phyloP scores from a whole-genome alignment of 2,888 invertebrate species.

The Patella depressa region DNA sequence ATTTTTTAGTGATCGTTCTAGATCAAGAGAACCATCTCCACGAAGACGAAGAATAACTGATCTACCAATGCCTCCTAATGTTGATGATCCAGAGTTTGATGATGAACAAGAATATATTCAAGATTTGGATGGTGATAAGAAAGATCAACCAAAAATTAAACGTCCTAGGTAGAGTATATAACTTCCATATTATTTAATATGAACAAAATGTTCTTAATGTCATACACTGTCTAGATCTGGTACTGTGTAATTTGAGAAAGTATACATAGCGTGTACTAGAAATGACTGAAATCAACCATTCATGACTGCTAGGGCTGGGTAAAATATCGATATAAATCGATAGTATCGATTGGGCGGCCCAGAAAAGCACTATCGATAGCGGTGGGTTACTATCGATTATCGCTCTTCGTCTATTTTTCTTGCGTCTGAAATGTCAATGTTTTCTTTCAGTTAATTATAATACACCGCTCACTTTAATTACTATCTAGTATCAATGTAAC shows the following conservation, averaged over 20 bases:
- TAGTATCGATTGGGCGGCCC: too few species aligned
- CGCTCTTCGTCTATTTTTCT: too few species aligned
- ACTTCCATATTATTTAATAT: not conserved
- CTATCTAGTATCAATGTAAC: too few species aligned
- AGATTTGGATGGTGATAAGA: constrained; percentile 30
- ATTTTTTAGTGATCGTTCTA: not conserved
- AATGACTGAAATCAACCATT: too few species aligned
- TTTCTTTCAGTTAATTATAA: too few species aligned
- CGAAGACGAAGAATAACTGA: constrained; percentile 81
- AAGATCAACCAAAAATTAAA: constrained; percentile 43
- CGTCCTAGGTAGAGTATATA: constrained; percentile 52
- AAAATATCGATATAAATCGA: too few species aligned
- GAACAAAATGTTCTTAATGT: not conserved
- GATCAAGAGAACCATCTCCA: constrained; percentile 32
- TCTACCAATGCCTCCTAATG: constrained; percentile 90
- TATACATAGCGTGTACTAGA: too few species aligned
- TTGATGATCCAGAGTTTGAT: constrained; percentile 58
- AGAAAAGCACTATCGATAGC: too few species aligned
- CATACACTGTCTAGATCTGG: not conserved
- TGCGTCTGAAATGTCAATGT: too few species aligned
- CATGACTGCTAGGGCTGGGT: too few species aligned
- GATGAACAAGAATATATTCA: constrained; percentile 43
- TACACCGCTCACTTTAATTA: too few species aligned
- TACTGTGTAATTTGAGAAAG: not conserved
- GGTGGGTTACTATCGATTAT: too few species aligned